Conservation (phyloP, 1,140 invertebrate species). For the Drosophila pseudoananassae region DNA sequence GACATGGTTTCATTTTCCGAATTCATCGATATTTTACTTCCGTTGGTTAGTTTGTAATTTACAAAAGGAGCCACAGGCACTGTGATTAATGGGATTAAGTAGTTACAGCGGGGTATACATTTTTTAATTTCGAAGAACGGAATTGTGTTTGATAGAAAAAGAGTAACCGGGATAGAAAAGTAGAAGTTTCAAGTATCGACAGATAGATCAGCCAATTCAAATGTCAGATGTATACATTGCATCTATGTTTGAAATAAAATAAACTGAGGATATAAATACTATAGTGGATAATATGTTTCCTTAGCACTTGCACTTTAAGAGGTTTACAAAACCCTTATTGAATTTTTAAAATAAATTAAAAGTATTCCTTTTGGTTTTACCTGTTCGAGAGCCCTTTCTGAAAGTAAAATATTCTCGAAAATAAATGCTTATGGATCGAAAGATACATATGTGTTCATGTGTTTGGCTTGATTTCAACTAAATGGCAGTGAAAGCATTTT, state of each 20-base stretch:
- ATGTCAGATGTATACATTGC: constrained; percentile 1
- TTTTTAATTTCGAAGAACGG: background rate
- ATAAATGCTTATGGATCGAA: constrained; percentile 17
- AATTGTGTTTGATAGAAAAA: background rate
- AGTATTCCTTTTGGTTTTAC: constrained; percentile 4
- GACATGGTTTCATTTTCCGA: constrained; percentile 10
- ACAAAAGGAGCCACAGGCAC: constrained; percentile 71
- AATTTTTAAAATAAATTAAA: background rate
- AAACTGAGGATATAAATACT: background rate
- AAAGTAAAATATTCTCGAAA: constrained; percentile 2
- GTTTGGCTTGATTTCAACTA: constrained; percentile 30
- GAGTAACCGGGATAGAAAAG: background rate
- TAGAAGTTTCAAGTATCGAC: constrained; percentile 23
- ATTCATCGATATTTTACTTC: constrained; percentile 16
- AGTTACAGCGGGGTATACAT: background rate
- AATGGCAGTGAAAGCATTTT: constrained; percentile 59
- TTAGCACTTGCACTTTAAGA: no score
- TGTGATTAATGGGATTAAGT: constrained; percentile 14
- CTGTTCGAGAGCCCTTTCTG: constrained; percentile 9
- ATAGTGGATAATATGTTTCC: no score
- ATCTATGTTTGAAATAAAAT: background rate
- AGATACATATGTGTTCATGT: constrained; percentile 41
- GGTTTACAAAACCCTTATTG: background rate
- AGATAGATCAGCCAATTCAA: constrained; percentile 30
- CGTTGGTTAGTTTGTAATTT: constrained; percentile 75